Evolutionary conservation across 1,140 invertebrate species (phyloP).

Genomic region (Andricus grossulariae): DNA sequence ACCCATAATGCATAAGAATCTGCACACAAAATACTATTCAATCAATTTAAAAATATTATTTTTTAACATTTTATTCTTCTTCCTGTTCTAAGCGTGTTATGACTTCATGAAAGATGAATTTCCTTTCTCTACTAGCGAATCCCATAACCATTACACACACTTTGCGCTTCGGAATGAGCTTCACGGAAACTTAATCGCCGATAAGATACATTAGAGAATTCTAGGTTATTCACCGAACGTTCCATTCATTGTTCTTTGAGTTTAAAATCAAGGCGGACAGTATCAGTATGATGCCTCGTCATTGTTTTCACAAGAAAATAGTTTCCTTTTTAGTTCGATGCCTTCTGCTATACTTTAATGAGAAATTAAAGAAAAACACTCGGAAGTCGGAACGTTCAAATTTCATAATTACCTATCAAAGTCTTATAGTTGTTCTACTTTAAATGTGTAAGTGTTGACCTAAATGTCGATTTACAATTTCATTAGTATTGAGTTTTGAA

Average conservation of each 20-base stretch:
- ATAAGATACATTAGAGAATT: slow-evolving; percentile 23
- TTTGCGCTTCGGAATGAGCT: slow-evolving; percentile 4
- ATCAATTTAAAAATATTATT: too few relatives aligned
- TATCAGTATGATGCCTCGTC: slow-evolving; percentile 21
- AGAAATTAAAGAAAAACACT: background rate
- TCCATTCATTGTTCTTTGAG: slow-evolving; percentile 16
- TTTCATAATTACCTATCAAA: background rate
- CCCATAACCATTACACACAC: background rate
- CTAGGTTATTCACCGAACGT: background rate
- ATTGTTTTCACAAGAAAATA: slow-evolving; percentile 17
- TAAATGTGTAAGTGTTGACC: background rate
- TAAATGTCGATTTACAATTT: too few relatives aligned
- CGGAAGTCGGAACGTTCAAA: background rate
- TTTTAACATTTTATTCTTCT: too few relatives aligned
- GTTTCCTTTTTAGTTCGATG: slow-evolving; percentile 3
- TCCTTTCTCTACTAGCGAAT: background rate
- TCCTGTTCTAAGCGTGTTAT: too few relatives aligned
- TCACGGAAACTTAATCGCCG: slow-evolving; percentile 3
- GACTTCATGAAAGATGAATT: background rate
- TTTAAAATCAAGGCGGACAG: slow-evolving; percentile 2
- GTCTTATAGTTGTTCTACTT: background rate
- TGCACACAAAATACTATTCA: too few relatives aligned
- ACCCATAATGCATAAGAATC: too few relatives aligned
- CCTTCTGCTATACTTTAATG: slow-evolving; percentile 5
- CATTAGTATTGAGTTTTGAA: too few relatives aligned